These are phyloP conservation scores for Nanorana parkeri DNA, from an alignment of 2,113 vertebrate species.

Conservation along the genomic window DNA sequence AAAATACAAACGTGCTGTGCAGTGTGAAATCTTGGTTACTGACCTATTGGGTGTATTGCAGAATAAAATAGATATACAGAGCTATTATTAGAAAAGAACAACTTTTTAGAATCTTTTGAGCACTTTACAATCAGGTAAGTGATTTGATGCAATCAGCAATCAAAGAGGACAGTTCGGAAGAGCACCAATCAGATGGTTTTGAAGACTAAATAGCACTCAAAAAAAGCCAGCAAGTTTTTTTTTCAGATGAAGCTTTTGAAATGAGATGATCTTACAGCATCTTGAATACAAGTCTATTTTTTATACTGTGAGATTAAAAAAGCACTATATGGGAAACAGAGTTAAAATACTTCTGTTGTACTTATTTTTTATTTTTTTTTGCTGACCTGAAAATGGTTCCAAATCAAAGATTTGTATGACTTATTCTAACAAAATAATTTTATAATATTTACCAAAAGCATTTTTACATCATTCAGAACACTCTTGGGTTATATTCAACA, in stretches of 20 bases:
- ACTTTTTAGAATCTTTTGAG: slow-evolving; percentile 5
- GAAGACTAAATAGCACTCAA: slow-evolving; percentile 26
- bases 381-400: too few species aligned
- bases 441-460: not conserved
- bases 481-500: too few species aligned
- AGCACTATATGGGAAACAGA: not conserved
- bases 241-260: slow-evolving; percentile 6
- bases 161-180: not conserved
- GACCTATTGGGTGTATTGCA: too few species aligned
- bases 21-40: too few species aligned
- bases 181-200: slow-evolving; percentile 21
- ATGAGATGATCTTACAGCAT: slow-evolving; percentile 2
- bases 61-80: too few species aligned
- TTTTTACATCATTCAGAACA: too few species aligned
- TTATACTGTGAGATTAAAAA: slow-evolving; percentile 8
- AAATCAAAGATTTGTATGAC: not conserved
- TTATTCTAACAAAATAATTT: not conserved
- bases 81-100: not conserved
- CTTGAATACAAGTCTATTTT: slow-evolving; percentile 4
- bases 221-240: slow-evolving; percentile 15
- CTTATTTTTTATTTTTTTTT: not conserved
- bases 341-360: slow-evolving; percentile 4
- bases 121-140: slow-evolving; percentile 37
- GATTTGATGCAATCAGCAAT: slow-evolving; percentile 50
- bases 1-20: too few species aligned